Base-by-base conservation (phyloP, 2,113 vertebrate genomes). In the Ahaetulla prasina region DNA sequence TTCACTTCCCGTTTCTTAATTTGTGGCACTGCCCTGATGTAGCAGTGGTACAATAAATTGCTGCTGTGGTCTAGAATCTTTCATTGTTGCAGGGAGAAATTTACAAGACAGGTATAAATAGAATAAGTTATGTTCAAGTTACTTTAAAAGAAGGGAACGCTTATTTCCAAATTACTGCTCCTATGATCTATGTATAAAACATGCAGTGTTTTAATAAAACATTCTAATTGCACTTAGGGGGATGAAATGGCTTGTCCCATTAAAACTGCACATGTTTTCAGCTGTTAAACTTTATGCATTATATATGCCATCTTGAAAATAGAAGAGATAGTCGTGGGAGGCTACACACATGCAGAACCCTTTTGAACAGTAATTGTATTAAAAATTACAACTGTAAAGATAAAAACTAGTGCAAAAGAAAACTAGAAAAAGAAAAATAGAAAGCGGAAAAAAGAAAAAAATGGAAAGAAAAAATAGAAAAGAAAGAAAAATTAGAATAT, bases 171-270 rank as follows among this genome's bases (percentile, higher is more conserved):
- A 1, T 23, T 91, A 35, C 39, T 63, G 53, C 63, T 53, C 57
- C 87, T 91, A 4, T 2, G 27, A 54, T 89, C 94, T 94, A 85
- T 10, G 25, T 14, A 43, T 16, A 92, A 93, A 92, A 95, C 87
- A 91, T 47, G 4, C 49, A 57, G 90, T 47, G 47, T 74, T 92
- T 84, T 95, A 93, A 94, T 94, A 94, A 94, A 96, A 89, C 35
- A 90, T 91, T 89, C n/a, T 93, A 89, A 8, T 60, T 87, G 16
- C n/a, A 88, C 22, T 85, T 94, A 12, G 84, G 87, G 55, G 53
- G 92, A 87, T 90, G 49, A 9, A 5, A 92, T 90, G 23, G 6
- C 20, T 89, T 4, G 2, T 84, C 47, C 27, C 35, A 27, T 57
- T 52, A 93, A 3, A 93, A 43, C 45, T 14, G 7, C 88, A 93